A percentile compares a stretch with the other conserved stretches of the same genome.
Evolutionary conservation across 1,140 invertebrate species (phyloP).

Genomic region (Drosophila punjabiensis): DNA sequence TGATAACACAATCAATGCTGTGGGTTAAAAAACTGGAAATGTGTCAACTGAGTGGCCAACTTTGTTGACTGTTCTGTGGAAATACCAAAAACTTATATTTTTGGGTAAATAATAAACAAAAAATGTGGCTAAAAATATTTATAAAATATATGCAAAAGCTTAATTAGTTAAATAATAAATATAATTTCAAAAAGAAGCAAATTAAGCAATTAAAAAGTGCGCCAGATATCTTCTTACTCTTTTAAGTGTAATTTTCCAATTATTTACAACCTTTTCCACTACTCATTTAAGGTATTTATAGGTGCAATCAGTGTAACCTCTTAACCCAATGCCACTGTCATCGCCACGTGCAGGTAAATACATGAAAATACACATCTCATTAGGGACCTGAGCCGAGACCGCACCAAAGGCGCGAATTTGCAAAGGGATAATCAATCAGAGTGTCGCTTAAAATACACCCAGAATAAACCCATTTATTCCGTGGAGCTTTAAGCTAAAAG

Average conservation of each 20-base stretch:
- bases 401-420: conserved; percentile 28
- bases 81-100: not conserved
- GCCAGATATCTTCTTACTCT: no score
- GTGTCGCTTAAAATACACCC: conserved; percentile 20
- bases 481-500: not conserved
- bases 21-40: not conserved
- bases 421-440: conserved; percentile 46
- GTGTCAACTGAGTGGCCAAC: not conserved
- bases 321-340: conserved; percentile 1
- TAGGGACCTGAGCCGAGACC: conserved; percentile 16
- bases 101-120: not conserved
- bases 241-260: not conserved
- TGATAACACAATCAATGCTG: not conserved
- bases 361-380: conserved; percentile 24
- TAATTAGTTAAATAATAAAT: not conserved
- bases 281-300: not conserved
- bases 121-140: accelerated
- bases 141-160: not conserved
- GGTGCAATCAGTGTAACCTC: not conserved
- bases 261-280: not conserved
- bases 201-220: not conserved
- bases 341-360: conserved; percentile 5
- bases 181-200: not conserved
- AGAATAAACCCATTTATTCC: not conserved
- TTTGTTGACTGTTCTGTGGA: not conserved